Evolutionary conservation across 2,113 vertebrate species (phyloP).

Genomic region (Salvelinus fontinalis): DNA sequence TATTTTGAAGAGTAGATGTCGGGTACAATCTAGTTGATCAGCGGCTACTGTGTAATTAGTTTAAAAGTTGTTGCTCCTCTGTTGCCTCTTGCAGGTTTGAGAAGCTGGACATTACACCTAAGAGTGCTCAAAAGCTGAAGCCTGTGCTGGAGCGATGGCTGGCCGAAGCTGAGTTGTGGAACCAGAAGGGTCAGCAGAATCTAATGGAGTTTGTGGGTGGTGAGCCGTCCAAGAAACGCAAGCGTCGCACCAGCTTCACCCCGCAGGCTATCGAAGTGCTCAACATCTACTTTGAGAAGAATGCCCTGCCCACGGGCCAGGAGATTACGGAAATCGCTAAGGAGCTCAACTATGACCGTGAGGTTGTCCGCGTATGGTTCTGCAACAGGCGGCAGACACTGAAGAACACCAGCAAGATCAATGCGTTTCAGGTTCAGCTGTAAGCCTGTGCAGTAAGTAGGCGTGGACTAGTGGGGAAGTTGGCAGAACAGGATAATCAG

Average conservation of each 20-base stretch:
- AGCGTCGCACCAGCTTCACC: conserved; percentile 93
- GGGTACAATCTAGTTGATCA: neutral
- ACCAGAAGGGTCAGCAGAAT: conserved; percentile 95
- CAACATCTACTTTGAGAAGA: conserved; percentile 96
- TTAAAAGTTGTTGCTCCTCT: neutral
- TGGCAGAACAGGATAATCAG: conserved; percentile 22
- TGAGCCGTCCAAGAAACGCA: conserved; percentile 94
- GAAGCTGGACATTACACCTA: conserved; percentile 96
- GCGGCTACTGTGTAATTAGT: neutral
- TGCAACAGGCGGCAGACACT: conserved; percentile 96
- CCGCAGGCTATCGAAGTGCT: conserved; percentile 95
- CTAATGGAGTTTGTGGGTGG: conserved; percentile 97
- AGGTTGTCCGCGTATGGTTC: conserved; percentile 97
- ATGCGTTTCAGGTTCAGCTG: conserved; percentile 89
- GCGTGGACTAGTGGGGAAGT: conserved; percentile 16
- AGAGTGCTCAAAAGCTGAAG: conserved; percentile 97
- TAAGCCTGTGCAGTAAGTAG: neutral
- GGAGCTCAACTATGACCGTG: conserved; percentile 96
- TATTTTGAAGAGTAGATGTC: neutral
- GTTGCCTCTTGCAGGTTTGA: conserved; percentile 80
- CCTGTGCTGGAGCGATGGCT: conserved; percentile 96
- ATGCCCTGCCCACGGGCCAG: conserved; percentile 90
- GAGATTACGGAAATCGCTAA: conserved; percentile 96
- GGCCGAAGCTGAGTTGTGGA: conserved; percentile 91
- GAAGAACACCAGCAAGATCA: conserved; percentile 97